Base-by-base conservation (phyloP, 2,888 invertebrate genomes). In the Diarsia rubi region DNA sequence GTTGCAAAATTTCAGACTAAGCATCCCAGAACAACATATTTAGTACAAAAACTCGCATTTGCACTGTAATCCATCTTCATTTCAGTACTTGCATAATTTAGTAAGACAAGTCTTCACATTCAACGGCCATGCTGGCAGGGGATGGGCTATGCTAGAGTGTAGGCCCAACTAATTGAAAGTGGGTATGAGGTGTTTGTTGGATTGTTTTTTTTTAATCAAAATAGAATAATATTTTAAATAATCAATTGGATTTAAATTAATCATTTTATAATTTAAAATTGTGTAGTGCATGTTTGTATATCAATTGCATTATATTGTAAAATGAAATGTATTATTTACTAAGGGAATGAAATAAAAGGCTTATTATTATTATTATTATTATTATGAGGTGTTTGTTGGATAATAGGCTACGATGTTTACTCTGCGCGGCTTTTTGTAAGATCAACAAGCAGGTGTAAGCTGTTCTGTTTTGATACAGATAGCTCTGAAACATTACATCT, bases 381-480 rank as follows among this genome's bases (percentile, higher is more conserved):
- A n/a, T n/a, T 84, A 79, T 67, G 24, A 73, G 76, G 85, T 86
- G 86, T 90, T 91, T 91, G 88, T 86, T 88, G 87, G 90, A 92
- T 92, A 91, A 91, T 92, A 90, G 86, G 42, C 14, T 79, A 83
- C 86, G 73, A 67, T 91, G 92, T 92, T 93, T 91, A 88, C 89
- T 84, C 85, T 84, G 81, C 81, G 82, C 80, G 85, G 92, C 92
- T 92, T 93, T 94, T 92, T 92, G 89, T 90, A 89, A 90, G 76
- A 89, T 85, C 91, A 94, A 80, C 72, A 92, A 94, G 68, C 69
- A 47, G 27, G 49, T 45, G 31, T 12, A 62, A 24, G n/a, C n/a
- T n/a, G n/a, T n/a, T n/a, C n/a, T n/a, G n/a, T n/a, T n/a, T n/a
- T n/a, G n/a, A n/a, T n/a, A n/a, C n/a, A n/a, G n/a, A n/a, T n/a